These are phyloP conservation scores for Tragopan temminckii DNA, from an alignment of 2,797 vertebrate genomes.

Conservation along the genomic window DNA sequence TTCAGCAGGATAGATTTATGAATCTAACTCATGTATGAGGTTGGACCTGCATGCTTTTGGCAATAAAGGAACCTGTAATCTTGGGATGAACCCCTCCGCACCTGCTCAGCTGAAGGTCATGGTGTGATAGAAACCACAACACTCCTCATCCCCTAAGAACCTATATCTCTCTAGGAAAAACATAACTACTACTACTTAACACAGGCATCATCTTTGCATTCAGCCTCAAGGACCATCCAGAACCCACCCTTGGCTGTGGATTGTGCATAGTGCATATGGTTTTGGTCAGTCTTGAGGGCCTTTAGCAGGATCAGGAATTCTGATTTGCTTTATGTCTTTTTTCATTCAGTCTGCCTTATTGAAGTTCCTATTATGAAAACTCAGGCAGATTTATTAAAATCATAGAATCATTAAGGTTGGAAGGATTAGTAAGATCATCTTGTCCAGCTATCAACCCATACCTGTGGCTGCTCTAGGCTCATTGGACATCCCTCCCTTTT, in stretches of 20 bases:
- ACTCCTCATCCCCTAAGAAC: background rate
- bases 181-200: background rate
- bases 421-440: too few species aligned
- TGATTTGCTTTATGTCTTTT: constrained; percentile 11
- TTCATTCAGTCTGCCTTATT: background rate
- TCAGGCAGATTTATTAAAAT: background rate
- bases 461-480: too few species aligned
- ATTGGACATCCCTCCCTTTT: too few species aligned
- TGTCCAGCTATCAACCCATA: too few species aligned
- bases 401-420: too few species aligned
- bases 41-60: background rate
- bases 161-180: background rate
- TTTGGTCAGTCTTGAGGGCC: background rate
- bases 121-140: background rate
- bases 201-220: background rate
- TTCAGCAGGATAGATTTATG: constrained; percentile 17
- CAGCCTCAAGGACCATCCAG: background rate
- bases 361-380: constrained; percentile 5
- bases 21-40: background rate
- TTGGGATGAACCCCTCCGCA: background rate
- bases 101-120: constrained; percentile 15
- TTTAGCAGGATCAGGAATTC: background rate
- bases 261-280: background rate
- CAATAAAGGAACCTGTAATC: background rate
- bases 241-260: background rate